phyloP scores from a whole-genome alignment of 2,113 vertebrate genomes.

The Lipophrys pholis region DNA sequence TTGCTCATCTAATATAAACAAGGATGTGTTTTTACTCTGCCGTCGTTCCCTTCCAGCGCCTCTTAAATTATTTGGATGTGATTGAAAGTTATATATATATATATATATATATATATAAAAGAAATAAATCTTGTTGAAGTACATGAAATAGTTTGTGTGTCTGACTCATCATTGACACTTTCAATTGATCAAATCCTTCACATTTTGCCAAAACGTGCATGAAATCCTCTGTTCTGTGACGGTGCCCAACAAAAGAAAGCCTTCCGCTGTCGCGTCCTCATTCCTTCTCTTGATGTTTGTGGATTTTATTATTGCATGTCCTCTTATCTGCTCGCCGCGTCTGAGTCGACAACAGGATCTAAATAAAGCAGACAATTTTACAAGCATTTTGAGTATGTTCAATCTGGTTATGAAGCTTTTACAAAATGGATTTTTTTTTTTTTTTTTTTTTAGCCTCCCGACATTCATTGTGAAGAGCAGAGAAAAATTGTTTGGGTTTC shows the following conservation, averaged over 20 bases:
- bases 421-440: slow-evolving; percentile 17
- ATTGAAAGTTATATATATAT: too few relatives aligned
- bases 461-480: slow-evolving; percentile 30
- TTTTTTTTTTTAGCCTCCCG: neutral
- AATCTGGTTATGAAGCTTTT: neutral
- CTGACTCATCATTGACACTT: slow-evolving; percentile 9
- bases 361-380: slow-evolving; percentile 18
- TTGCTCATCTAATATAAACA: neutral
- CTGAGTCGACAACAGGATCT: slow-evolving; percentile 8
- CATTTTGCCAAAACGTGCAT: neutral
- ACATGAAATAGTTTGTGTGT: neutral
- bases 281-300: neutral
- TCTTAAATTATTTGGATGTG: too few relatives aligned
- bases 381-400: neutral
- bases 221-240: neutral
- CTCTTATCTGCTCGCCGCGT: neutral
- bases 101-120: too few relatives aligned
- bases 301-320: neutral
- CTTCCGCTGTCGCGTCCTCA: neutral
- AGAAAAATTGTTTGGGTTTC: slow-evolving; percentile 25
- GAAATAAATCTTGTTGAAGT: too few relatives aligned
- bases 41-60: neutral
- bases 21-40: too few relatives aligned
- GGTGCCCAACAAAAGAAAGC: neutral
- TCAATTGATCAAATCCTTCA: slow-evolving; percentile 11